These are phyloP conservation scores for Galagoides demidoff DNA, from an alignment of 2,797 vertebrate genomes.

Conservation along the genomic window DNA sequence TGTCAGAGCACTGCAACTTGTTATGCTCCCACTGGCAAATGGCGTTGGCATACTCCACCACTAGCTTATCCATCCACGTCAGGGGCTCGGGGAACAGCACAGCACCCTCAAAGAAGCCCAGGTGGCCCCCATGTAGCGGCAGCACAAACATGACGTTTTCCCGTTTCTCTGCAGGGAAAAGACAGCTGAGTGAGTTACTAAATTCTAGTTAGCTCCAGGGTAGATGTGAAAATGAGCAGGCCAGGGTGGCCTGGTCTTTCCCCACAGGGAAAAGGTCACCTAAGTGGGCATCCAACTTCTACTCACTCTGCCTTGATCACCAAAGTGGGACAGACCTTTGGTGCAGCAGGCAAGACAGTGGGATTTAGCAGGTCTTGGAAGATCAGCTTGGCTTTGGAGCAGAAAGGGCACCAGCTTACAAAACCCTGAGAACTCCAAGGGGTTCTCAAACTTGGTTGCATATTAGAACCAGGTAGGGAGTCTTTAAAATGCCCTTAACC, in stretches of 20 bases:
- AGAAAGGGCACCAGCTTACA: background rate
- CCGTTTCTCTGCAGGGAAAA: conserved; percentile 91
- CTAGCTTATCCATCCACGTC: conserved; percentile 99
- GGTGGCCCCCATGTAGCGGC: conserved; percentile 96
- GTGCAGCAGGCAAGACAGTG: background rate
- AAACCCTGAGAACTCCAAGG: background rate
- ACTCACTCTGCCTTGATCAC: background rate
- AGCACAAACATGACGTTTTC: conserved; percentile 95
- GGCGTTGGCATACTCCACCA: conserved; percentile 94
- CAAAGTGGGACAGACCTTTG: background rate
- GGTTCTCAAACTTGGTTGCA: background rate
- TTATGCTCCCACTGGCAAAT: conserved; percentile 97
- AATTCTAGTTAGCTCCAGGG: background rate
- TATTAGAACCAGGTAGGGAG: background rate
- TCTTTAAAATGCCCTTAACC: background rate
- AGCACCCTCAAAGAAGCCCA: conserved; percentile 98
- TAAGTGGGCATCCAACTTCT: background rate
- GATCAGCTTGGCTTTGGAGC: background rate
- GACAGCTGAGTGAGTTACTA: background rate
- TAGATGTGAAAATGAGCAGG: too few species aligned
- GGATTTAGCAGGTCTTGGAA: background rate
- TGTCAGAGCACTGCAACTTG: conserved; percentile 92
- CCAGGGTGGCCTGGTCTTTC: too few species aligned
- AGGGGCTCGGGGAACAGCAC: conserved; percentile 96
- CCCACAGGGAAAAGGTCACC: background rate